phyloP scores from a whole-genome alignment of 2,113 vertebrate species.

The Cololabis saira region DNA sequence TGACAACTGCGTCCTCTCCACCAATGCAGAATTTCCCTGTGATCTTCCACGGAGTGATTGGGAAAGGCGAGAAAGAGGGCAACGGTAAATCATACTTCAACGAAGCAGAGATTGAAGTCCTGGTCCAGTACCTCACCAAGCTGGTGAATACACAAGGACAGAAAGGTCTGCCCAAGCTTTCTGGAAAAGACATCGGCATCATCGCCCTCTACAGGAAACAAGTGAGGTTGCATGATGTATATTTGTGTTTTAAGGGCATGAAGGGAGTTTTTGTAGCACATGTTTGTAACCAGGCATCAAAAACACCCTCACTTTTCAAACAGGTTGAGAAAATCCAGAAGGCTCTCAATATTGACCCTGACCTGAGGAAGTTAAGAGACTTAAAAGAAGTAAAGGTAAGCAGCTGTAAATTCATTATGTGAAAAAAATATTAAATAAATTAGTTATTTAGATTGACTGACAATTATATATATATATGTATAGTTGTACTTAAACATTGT shows the following conservation, averaged over 20 bases:
- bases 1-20: neutral
- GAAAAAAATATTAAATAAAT: neutral
- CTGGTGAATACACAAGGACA: slow-evolving; percentile 83
- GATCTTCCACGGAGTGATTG: slow-evolving; percentile 91
- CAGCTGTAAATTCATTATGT: neutral
- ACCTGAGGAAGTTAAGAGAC: slow-evolving; percentile 75
- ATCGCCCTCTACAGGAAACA: slow-evolving; percentile 96
- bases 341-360: slow-evolving; percentile 78
- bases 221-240: slow-evolving; percentile 67
- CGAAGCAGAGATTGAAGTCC: slow-evolving; percentile 84
- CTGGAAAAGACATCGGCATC: slow-evolving; percentile 86
- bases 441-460: no score
- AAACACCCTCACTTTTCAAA: neutral
- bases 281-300: neutral
- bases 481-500: no score
- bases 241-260: neutral
- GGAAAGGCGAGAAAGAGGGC: slow-evolving; percentile 87
- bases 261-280: neutral
- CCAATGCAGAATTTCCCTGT: slow-evolving; percentile 87
- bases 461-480: no score
- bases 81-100: slow-evolving; percentile 96
- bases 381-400: slow-evolving; percentile 89
- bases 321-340: slow-evolving; percentile 92
- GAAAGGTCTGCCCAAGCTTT: slow-evolving; percentile 80
- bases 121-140: slow-evolving; percentile 86